These are phyloP conservation scores for Tachysurus vachellii DNA, from an alignment of 2,113 vertebrate genomes.

Conservation along the genomic window DNA sequence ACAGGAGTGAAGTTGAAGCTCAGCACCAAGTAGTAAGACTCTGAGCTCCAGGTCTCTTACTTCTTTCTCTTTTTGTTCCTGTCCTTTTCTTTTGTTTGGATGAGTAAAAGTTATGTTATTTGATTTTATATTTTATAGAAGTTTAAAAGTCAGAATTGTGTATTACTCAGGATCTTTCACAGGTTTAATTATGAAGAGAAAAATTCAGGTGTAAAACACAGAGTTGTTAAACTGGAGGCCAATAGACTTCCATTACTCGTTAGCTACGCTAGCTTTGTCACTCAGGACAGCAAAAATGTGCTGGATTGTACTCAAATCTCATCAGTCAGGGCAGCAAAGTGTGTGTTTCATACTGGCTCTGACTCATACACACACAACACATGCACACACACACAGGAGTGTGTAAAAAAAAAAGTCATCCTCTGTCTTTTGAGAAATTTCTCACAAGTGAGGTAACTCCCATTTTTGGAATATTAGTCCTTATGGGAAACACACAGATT, in stretches of 20 bases:
- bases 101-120: background rate
- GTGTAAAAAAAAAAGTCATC: constrained; percentile 19
- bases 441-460: constrained; percentile 48
- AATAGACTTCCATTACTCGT: background rate
- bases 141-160: too few relatives aligned
- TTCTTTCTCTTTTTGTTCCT: background rate
- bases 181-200: background rate
- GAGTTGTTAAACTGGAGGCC: background rate
- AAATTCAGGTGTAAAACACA: background rate
- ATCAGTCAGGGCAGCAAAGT: background rate
- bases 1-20: constrained; percentile 1
- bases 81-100: background rate
- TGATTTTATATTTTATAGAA: too few relatives aligned
- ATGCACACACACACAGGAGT: background rate
- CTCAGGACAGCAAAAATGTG: background rate
- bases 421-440: constrained; percentile 47
- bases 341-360: constrained; percentile 6
- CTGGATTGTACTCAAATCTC: background rate
- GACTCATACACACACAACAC: constrained; percentile 17
- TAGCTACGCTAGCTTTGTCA: background rate
- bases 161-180: background rate
- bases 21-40: background rate
- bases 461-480: constrained; percentile 34
- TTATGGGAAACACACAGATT: constrained; percentile 22
- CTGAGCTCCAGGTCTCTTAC: background rate